Conservation (phyloP, 2,113 vertebrate genomes). For the Redunca redunca region DNA sequence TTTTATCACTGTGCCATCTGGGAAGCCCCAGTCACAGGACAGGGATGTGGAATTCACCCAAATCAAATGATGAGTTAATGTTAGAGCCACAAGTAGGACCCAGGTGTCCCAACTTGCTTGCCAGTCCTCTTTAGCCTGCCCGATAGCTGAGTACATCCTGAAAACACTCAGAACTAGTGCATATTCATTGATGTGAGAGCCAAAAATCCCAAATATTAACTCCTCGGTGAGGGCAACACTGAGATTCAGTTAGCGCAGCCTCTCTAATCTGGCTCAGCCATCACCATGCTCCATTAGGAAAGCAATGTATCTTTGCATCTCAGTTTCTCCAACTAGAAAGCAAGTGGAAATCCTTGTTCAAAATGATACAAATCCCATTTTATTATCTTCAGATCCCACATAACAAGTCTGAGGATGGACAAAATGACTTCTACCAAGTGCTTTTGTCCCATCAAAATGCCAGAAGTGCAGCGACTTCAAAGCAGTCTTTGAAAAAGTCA, state of each 20-base stretch:
- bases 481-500: background rate
- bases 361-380: background rate
- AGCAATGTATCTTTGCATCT: background rate
- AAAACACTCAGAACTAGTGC: background rate
- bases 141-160: background rate
- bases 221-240: background rate
- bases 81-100: background rate
- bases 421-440: background rate
- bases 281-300: background rate
- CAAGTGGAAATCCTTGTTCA: background rate
- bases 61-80: background rate
- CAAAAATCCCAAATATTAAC: background rate
- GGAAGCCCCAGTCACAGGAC: background rate
- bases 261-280: background rate
- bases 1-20: background rate
- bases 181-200: background rate
- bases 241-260: background rate
- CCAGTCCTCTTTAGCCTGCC: background rate
- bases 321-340: background rate
- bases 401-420: background rate
- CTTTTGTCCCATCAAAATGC: background rate
- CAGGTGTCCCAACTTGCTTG: background rate
- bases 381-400: background rate
- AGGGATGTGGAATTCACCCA: background rate
- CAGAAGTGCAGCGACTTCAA: background rate